Conservation (phyloP, 1,140 invertebrate genomes). For the Zaprionus gabonicus region DNA sequence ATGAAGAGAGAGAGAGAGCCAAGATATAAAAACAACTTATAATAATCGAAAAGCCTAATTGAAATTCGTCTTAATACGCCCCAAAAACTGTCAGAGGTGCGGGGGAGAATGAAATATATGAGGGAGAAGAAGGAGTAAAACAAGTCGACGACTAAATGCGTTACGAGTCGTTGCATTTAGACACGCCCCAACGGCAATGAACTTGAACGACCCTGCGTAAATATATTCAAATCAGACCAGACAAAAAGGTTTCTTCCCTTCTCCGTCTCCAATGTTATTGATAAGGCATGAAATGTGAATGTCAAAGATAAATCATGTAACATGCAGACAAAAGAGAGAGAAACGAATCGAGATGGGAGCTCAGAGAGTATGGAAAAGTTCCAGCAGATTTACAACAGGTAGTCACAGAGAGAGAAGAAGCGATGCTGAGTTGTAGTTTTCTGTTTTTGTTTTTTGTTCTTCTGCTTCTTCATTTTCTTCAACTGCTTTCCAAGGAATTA, state of each 20-base stretch:
- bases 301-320: slow-evolving; percentile 73
- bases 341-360: slow-evolving; percentile 4
- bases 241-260: slow-evolving; percentile 37
- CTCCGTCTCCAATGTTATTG: slow-evolving; percentile 24
- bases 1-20: not conserved
- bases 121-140: not conserved
- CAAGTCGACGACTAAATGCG: slow-evolving; percentile 10
- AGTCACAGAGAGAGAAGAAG: slow-evolving; percentile 42
- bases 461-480: slow-evolving; percentile 15
- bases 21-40: not conserved
- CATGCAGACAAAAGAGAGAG: slow-evolving; percentile 41
- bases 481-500: slow-evolving; percentile 60
- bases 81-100: slow-evolving; percentile 15
- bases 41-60: slow-evolving; percentile 45
- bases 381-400: slow-evolving; percentile 12
- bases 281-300: slow-evolving; percentile 68
- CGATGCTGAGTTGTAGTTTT: slow-evolving; percentile 16
- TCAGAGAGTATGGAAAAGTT: slow-evolving; percentile 22
- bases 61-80: slow-evolving; percentile 40
- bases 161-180: slow-evolving; percentile 44
- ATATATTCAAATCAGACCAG: slow-evolving; percentile 62
- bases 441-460: slow-evolving; percentile 4
- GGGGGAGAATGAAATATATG: not conserved
- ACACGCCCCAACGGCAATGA: slow-evolving; percentile 59
- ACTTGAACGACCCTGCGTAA: slow-evolving; percentile 35